Evolutionary conservation across 37 sponge, comb jelly and placozoan species (phyloP).

Genomic region (Haliclona indistincta): DNA sequence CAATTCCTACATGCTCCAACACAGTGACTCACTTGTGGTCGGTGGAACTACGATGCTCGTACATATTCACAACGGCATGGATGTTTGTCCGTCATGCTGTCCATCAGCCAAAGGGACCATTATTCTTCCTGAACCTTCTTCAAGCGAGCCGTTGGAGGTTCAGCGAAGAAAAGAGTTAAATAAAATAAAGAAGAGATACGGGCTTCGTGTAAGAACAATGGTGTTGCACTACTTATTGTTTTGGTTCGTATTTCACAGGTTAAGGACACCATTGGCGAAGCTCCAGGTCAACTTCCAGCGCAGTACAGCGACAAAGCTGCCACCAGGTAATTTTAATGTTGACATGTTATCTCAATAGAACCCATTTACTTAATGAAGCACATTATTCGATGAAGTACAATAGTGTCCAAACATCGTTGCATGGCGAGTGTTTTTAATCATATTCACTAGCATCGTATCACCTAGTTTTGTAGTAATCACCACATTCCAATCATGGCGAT

Average conservation of each 20-base stretch:
- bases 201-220: slow-evolving; percentile 37
- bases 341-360: not conserved
- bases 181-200: slow-evolving; percentile 72
- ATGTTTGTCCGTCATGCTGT: slow-evolving; percentile 69
- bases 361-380: too few species aligned
- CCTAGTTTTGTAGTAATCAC: not conserved
- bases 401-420: too few species aligned
- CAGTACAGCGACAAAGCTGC: slow-evolving; percentile 50
- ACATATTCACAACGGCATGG: slow-evolving; percentile 81
- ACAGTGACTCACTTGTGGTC: slow-evolving; percentile 60
- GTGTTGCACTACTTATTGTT: too few species aligned
- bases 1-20: slow-evolving; percentile 52
- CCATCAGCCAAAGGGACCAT: slow-evolving; percentile 25
- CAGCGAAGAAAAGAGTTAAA: slow-evolving; percentile 57
- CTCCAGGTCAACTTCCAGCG: not conserved
- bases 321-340: slow-evolving; percentile 28
- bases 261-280: slow-evolving; percentile 46
- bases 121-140: not conserved
- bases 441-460: not conserved
- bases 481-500: not conserved
- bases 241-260: slow-evolving; percentile 1
- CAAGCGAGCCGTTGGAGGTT: slow-evolving; percentile 12
- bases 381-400: too few species aligned
- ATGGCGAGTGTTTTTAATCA: not conserved
- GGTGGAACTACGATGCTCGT: slow-evolving; percentile 67